These are phyloP conservation scores for Chaetogeoica ovagalla DNA, from an alignment of 2,888 invertebrate genomes.

Conservation along the genomic window DNA sequence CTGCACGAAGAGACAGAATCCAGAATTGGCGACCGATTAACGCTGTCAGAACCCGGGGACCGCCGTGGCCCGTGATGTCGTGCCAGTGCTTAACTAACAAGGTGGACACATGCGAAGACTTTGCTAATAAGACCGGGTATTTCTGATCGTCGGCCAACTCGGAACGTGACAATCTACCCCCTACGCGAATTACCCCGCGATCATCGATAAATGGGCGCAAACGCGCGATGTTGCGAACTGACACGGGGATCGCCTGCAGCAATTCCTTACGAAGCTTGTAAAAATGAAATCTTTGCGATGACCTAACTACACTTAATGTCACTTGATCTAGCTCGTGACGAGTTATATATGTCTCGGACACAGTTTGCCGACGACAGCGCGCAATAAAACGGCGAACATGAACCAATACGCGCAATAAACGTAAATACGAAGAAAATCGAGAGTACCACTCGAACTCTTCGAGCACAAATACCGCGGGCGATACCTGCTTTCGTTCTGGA, in stretches of 20 bases:
- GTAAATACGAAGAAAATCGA: neutral
- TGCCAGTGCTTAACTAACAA: too few relatives aligned
- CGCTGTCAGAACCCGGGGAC: neutral
- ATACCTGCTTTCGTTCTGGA: neutral
- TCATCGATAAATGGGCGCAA: neutral
- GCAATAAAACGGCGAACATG: neutral
- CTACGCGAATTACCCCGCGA: neutral
- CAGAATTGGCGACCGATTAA: neutral
- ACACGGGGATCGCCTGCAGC: too few relatives aligned
- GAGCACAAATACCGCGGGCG: neutral
- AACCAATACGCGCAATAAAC: neutral
- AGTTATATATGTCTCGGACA: neutral
- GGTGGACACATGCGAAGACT: neutral
- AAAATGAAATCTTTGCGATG: neutral
- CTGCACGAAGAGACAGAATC: neutral
- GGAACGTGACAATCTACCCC: neutral
- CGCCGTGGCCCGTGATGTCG: too few relatives aligned
- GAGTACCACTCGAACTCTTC: neutral
- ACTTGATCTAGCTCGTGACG: neutral
- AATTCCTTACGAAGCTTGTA: neutral
- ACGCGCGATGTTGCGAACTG: neutral
- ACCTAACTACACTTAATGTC: neutral
- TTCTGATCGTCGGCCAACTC: neutral
- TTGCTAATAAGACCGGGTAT: neutral
- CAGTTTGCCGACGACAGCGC: neutral